phyloP scores from a whole-genome alignment of 2,113 vertebrate genomes.

The Thamnophis sirtalis region DNA sequence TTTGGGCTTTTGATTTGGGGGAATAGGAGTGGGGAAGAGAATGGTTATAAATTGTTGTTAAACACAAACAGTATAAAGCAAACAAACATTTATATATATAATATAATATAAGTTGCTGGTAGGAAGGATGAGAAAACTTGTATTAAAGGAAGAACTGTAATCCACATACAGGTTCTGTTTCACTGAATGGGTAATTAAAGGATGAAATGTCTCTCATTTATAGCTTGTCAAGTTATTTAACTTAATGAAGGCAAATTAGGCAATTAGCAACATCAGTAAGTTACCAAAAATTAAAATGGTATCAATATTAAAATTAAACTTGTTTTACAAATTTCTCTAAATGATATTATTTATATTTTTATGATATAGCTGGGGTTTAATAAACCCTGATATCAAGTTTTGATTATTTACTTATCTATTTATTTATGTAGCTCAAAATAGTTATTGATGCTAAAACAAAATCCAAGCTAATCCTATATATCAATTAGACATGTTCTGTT shows the following conservation, averaged over 20 bases:
- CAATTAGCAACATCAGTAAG: not conserved
- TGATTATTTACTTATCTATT: not conserved
- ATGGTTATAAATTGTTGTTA: not conserved
- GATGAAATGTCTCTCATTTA: not conserved
- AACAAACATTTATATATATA: not conserved
- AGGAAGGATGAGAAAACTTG: not conserved
- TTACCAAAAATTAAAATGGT: not conserved
- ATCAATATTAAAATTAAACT: not conserved
- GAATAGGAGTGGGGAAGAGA: not conserved
- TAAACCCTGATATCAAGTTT: not conserved
- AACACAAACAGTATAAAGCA: not conserved
- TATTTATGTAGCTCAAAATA: not conserved
- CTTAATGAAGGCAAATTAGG: not conserved
- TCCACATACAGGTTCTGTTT: not conserved
- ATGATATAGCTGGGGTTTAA: not conserved
- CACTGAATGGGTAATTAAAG: not conserved
- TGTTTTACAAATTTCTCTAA: not conserved
- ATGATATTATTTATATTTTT: not conserved
- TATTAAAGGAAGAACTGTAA: not conserved
- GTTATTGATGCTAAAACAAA: not conserved
- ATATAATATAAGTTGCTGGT: not conserved
- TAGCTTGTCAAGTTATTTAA: not conserved
- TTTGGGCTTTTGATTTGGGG: not conserved
- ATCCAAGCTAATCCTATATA: not conserved
- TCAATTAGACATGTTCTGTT: not conserved